phyloP scores from a whole-genome alignment of 2,797 vertebrate species.

The Tokudaia tokunoshimensis region DNA sequence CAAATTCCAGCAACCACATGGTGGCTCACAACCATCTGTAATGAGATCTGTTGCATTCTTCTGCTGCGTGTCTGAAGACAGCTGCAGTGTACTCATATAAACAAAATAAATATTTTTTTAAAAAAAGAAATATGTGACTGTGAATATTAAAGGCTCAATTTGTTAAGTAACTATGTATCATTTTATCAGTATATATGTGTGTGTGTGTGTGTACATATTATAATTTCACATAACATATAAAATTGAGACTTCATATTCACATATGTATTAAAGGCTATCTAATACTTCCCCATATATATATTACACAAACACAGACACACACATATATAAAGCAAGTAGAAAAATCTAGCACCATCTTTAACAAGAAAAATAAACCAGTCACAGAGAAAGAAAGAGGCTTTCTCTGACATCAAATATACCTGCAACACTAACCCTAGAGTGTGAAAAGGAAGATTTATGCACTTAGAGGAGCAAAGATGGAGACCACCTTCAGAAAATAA shows the following conservation, averaged over 20 bases:
- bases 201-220: too few relatives aligned
- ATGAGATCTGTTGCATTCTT: too few relatives aligned
- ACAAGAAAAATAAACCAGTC: not conserved
- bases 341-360: not conserved
- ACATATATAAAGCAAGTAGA: not conserved
- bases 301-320: too few relatives aligned
- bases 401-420: not conserved
- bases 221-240: not conserved
- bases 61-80: too few relatives aligned
- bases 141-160: not conserved
- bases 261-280: not conserved
- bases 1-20: too few relatives aligned
- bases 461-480: not conserved
- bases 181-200: not conserved
- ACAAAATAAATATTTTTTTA: too few relatives aligned
- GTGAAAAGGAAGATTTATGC: not conserved
- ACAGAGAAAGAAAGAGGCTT: not conserved
- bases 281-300: not conserved
- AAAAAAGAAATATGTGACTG: not conserved
- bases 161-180: not conserved
- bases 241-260: not conserved
- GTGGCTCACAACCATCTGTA: too few relatives aligned
- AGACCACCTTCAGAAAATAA: constrained; percentile 6
- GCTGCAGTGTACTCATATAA: too few relatives aligned
- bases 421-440: not conserved